Percentiles rank a stretch among this genome's conserved stretches.
These are phyloP conservation scores for Camponotus fellah DNA, from an alignment of 2,888 invertebrate genomes.

Conservation along the genomic window DNA sequence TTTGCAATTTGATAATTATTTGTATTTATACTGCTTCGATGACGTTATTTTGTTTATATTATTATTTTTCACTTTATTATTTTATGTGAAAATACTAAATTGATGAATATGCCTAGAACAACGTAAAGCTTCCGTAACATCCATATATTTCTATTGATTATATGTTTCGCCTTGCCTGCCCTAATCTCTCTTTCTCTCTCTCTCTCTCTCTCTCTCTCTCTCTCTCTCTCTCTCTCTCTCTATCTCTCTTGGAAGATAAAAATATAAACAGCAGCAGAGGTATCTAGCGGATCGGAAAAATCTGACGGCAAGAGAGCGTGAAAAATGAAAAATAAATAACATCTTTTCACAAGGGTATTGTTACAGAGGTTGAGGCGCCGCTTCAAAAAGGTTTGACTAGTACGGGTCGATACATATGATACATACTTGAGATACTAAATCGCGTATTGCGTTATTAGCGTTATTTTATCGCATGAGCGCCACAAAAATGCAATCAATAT, in stretches of 20 bases:
- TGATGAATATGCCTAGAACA: conserved; percentile 2
- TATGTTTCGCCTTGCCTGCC: conserved; percentile 26
- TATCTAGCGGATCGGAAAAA: conserved; percentile 41
- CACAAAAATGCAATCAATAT: background rate
- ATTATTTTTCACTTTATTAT: conserved; percentile 1
- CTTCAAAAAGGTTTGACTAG: conserved; percentile 44
- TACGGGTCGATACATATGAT: conserved; percentile 34
- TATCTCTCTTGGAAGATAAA: conserved; percentile 35
- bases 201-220: background rate
- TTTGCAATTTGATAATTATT: background rate
- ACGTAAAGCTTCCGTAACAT: conserved; percentile 23
- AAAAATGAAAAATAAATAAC: conserved; percentile 56
- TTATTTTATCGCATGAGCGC: background rate
- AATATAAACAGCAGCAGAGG: conserved; percentile 47
- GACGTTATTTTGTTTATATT: background rate
- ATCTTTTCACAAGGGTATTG: conserved; percentile 49
- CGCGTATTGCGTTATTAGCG: conserved; percentile 35
- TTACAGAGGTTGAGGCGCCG: conserved; percentile 36
- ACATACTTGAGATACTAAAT: conserved; percentile 24
- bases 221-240: background rate
- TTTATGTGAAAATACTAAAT: conserved; percentile 26
- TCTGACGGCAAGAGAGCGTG: conserved; percentile 47
- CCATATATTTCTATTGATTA: conserved; percentile 54
- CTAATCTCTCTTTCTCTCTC: background rate
- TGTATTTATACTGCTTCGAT: background rate